Evolutionary conservation across 2,797 vertebrate genomes (phyloP), one percentile per base, ranked within the genome.

Genomic region (Trichosurus vulpecula): DNA sequence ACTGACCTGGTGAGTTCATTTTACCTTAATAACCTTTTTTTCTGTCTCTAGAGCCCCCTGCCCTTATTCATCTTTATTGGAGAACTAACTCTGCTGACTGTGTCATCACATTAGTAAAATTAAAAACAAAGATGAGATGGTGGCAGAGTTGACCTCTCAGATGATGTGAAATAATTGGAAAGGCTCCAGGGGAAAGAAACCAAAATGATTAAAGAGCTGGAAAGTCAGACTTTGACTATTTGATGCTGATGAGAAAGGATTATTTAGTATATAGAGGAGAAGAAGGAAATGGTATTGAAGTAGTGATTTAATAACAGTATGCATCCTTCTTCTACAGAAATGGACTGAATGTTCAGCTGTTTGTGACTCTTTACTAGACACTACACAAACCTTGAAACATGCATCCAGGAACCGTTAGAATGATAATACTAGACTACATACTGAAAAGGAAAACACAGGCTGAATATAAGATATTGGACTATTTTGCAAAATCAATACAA

Each of bases 121-220:
- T 6, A 47, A 41, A 55, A 0, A n/a, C 6, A 47, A 41, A 57
- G 0, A n/a, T 56, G 55, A 96, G 47, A 35, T n/a, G 55, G 74
- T 8, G 0, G 87, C 56, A 58, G 52, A 52, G 25, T 19, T 90
- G 53, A 27, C 22, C 27, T 41, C 57, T 81, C 91, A 25, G 10
- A 16, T 13, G 1, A 35, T 35, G 2, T 52, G 91, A 55, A 81
- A 51, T 13, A 87, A 54, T 8, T 54, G 16, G 56, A 93, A 22
- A 25, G 55, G 5, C 93, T 92, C 92, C 47, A 89, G 92, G 25
- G 93, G 25, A 61, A 92, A 94, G 91, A 89, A 92, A 92, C 95
- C 66, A 94, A 58, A 95, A 95, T 66, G 52, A 54, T 94, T 57
- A 51, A 93, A 54, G 74, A 81, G 35, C 47, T 27, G 35, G 87